phyloP scores from a whole-genome alignment of 2,797 vertebrate genomes.

The Tadarida brasiliensis region DNA sequence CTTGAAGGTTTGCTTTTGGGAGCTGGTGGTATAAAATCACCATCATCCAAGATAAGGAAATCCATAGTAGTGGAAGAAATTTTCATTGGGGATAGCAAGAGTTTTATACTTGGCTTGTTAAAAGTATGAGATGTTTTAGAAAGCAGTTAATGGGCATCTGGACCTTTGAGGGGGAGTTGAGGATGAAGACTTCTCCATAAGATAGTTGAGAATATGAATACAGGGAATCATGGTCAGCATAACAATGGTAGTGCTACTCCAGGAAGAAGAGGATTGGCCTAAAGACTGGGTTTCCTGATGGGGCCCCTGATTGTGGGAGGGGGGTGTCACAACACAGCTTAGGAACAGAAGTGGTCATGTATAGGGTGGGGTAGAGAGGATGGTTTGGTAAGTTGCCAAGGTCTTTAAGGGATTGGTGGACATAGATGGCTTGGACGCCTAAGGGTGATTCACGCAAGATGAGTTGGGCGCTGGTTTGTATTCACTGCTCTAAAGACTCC shows the following conservation, averaged over 20 bases:
- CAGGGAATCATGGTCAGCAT: no score
- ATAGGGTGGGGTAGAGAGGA: no score
- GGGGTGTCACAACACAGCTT: background rate
- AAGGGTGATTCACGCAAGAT: background rate
- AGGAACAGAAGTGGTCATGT: background rate
- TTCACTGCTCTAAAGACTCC: background rate
- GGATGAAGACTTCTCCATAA: background rate
- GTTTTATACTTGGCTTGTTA: background rate
- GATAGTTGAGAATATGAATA: background rate
- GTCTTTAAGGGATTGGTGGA: background rate
- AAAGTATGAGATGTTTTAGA: background rate
- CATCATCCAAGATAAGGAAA: background rate
- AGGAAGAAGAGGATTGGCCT: no score
- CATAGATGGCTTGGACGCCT: background rate
- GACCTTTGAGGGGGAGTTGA: background rate
- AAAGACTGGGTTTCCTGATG: no score
- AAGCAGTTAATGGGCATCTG: background rate
- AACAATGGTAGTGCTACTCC: no score
- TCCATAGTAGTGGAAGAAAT: background rate
- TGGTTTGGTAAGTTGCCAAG: background rate
- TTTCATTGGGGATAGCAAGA: background rate
- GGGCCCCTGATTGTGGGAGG: no score
- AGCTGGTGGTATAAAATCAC: background rate
- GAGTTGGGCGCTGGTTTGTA: background rate
- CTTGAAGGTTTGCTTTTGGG: background rate